Base-by-base conservation (phyloP, 2,113 vertebrate genomes). In the Corydoras maculifer region DNA sequence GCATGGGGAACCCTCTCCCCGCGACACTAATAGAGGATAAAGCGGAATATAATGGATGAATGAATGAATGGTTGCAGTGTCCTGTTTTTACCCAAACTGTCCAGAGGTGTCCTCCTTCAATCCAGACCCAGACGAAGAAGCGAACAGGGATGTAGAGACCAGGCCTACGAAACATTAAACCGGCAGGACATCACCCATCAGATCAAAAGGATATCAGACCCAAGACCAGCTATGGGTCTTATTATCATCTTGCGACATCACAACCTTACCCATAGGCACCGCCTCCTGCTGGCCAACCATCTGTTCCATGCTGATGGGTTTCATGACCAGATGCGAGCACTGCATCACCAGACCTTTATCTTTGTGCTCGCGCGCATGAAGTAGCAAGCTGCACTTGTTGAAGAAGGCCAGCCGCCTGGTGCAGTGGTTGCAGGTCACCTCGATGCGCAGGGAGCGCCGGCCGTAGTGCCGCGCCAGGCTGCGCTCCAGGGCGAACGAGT, bases 351-450 rank as follows among this genome's bases (percentile, higher is more conserved):
- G 84, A 0, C 96, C 96, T 55, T 87, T 92, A 84, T 99, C 96
- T 88, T 99, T 99, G 90, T 99, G 96, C 82, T 99, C 95, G 0
- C 96, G 90, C 3, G 96, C 96, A 0, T 99, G 96, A 31, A 98
- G 81, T 0, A 99, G 91, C 63, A 99, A 82, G 73, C 96, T 98
- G 86, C 96, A 99, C 82, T 98, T 98, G 91, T 99, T 99, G 85
- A 96, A 99, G 88, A 99, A 99, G 66, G 93, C 93, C 57, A 99
- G 78, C n/a, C 95, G 92, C 54, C 94, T 94, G 81, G 91, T 87
- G 58, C 96, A 99, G 85, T 98, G 96, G 81, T 96, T 99, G 81
- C 96, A 99, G 35, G 96, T 99, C 59, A 99, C 96, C 82, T 99
- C 96, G 0, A 99, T 96, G 68, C 94, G 88, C 87, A 98, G 91